phyloP scores from a whole-genome alignment of 2,797 vertebrate genomes.

The Myotis pilosus region DNA sequence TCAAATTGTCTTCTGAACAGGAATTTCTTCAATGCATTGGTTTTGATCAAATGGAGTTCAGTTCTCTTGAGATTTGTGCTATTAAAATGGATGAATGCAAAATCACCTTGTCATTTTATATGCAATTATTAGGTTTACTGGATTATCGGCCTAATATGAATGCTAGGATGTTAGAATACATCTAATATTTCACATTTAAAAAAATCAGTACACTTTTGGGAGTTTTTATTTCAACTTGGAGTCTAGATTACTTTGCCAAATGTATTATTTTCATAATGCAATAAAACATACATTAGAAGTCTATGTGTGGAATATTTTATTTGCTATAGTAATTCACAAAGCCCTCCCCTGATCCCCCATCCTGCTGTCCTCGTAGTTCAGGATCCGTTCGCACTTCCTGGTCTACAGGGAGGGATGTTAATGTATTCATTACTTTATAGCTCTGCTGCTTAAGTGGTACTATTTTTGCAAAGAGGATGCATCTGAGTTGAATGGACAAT shows the following conservation, averaged over 20 bases:
- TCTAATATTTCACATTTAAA: conserved; percentile 70
- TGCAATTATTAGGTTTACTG: conserved; percentile 68
- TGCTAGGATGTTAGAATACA: conserved; percentile 70
- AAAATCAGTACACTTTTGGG: conserved; percentile 69
- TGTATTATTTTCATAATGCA: conserved; percentile 80
- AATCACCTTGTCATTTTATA: conserved; percentile 70
- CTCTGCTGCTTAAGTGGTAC: neutral
- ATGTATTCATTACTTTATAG: neutral
- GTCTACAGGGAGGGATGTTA: neutral
- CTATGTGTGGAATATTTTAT: conserved; percentile 70
- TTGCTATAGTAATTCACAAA: conserved; percentile 10
- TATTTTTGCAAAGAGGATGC: neutral
- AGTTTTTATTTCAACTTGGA: conserved; percentile 73
- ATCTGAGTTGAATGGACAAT: neutral
- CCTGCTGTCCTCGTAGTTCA: neutral
- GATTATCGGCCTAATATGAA: conserved; percentile 65
- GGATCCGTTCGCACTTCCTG: neutral
- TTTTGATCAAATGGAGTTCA: conserved; percentile 64
- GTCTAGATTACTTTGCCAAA: conserved; percentile 79
- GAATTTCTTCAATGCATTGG: conserved; percentile 53
- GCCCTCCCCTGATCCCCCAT: neutral
- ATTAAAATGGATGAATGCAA: conserved; percentile 64
- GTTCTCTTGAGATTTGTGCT: conserved; percentile 65
- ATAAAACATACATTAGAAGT: conserved; percentile 77
- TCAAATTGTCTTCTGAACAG: conserved; percentile 61